Conservation (phyloP, 2,797 vertebrate species). For the Artibeus lituratus region DNA sequence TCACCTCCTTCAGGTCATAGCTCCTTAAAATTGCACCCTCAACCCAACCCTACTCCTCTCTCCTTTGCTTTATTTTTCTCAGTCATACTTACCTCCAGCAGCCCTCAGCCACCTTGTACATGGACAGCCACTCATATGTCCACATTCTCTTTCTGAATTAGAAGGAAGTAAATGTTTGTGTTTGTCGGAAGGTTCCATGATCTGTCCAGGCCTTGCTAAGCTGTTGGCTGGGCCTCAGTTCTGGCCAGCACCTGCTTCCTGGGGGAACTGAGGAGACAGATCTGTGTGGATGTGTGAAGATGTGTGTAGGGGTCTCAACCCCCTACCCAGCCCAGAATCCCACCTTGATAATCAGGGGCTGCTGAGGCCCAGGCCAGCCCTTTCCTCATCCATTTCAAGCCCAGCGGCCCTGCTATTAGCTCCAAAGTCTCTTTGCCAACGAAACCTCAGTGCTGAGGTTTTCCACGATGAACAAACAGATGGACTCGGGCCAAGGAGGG, state of each 20-base stretch:
- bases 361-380: neutral
- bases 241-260: neutral
- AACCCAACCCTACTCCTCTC: neutral
- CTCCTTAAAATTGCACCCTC: neutral
- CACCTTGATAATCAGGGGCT: neutral
- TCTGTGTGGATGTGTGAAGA: neutral
- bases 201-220: neutral
- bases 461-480: conserved; percentile 6
- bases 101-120: neutral
- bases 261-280: too few species aligned
- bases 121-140: neutral
- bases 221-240: neutral
- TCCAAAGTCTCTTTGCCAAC: neutral
- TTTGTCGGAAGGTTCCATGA: neutral
- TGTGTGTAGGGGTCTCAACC: neutral
- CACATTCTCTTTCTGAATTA: neutral
- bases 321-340: neutral
- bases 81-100: neutral
- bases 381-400: neutral
- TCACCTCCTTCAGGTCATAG: neutral
- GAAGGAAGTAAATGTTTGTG: neutral
- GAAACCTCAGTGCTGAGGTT: neutral
- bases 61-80: neutral
- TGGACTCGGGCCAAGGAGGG: neutral
- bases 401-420: neutral